A percentile compares a stretch with the other conserved stretches of the same genome.
Evolutionary conservation across 2,113 vertebrate species (phyloP).

Genomic region (Ranitomeya variabilis): DNA sequence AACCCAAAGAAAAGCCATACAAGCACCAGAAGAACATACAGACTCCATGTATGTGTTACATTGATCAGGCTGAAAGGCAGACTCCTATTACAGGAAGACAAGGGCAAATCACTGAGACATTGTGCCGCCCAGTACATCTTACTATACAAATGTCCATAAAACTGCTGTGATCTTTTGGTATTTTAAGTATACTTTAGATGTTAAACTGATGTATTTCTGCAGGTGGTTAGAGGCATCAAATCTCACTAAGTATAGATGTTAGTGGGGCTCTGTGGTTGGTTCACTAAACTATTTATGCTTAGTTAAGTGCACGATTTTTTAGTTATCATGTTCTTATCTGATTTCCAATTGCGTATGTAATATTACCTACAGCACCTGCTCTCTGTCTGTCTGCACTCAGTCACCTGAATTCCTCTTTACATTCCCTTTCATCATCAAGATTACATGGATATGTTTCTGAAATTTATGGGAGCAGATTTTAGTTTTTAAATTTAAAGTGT

Average conservation of each 20-base stretch:
- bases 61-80: background rate
- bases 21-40: background rate
- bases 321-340: constrained; percentile 34
- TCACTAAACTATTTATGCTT: background rate
- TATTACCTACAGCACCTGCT: constrained; percentile 14
- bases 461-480: constrained; percentile 9
- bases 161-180: constrained; percentile 13
- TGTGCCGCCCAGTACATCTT: background rate
- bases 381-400: constrained; percentile 17
- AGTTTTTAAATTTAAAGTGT: background rate
- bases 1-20: background rate
- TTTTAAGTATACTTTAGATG: constrained; percentile 1
- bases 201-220: constrained; percentile 12
- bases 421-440: constrained; percentile 35
- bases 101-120: background rate
- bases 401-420: constrained; percentile 30
- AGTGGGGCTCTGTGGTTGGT: background rate
- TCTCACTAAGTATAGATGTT: background rate
- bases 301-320: constrained; percentile 18
- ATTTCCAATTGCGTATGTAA: constrained; percentile 7
- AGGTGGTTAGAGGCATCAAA: background rate
- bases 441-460: constrained; percentile 7
- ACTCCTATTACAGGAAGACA: background rate
- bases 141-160: background rate
- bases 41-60: background rate